Conservation (phyloP, 1,140 invertebrate genomes). For the Polypedilum pembai region DNA sequence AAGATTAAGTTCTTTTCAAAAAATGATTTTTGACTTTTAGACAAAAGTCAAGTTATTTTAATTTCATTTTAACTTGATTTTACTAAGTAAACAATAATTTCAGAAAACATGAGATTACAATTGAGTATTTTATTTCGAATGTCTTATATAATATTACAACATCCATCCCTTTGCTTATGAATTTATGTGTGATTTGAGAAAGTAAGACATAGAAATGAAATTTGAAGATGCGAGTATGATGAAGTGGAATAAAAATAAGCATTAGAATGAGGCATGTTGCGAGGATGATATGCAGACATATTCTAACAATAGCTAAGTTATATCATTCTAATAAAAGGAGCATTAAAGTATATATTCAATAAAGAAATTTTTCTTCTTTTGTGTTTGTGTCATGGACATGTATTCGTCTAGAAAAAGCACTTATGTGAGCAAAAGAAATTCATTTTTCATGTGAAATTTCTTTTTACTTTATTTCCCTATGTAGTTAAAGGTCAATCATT, state of each 20-base stretch:
- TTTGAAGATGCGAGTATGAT: neutral
- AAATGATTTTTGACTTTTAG: too few species aligned
- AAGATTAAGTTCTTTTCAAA: too few species aligned
- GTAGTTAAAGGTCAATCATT: too few species aligned
- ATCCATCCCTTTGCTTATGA: too few species aligned
- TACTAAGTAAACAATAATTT: too few species aligned
- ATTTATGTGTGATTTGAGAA: slow-evolving; percentile 14
- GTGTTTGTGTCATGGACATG: neutral
- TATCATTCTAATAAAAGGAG: neutral
- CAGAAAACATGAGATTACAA: too few species aligned
- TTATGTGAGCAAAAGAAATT: neutral
- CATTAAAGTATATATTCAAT: slow-evolving; percentile 19
- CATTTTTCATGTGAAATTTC: slow-evolving; percentile 7
- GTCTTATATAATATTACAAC: too few species aligned
- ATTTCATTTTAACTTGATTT: too few species aligned
- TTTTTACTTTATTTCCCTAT: neutral
- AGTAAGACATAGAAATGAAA: neutral
- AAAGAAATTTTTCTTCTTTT: neutral
- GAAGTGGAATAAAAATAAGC: neutral
- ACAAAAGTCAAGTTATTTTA: too few species aligned
- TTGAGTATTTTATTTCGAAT: too few species aligned
- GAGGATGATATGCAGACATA: neutral
- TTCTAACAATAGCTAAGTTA: neutral
- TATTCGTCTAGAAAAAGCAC: neutral
- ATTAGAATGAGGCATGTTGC: neutral